phyloP scores from a whole-genome alignment of 2,888 invertebrate genomes.

The Priocnemis perturbator region DNA sequence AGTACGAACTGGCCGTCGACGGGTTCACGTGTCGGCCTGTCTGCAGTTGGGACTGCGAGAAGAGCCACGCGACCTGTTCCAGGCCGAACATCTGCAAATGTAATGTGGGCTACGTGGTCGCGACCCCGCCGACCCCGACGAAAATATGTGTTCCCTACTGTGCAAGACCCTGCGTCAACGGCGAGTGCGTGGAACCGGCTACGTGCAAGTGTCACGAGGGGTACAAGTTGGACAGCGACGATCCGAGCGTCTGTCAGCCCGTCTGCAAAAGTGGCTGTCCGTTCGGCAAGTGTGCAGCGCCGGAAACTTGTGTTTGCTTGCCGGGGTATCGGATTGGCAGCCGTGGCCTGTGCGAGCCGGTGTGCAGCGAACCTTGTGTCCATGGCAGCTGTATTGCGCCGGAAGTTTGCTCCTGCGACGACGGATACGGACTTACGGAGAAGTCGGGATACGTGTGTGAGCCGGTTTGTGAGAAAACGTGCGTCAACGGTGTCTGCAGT shows the following conservation, averaged over 20 bases:
- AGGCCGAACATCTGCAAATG: slow-evolving; percentile 81
- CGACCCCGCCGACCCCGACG: slow-evolving; percentile 2
- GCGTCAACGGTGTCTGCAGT: slow-evolving; percentile 76
- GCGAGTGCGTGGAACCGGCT: slow-evolving; percentile 63
- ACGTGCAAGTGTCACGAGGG: slow-evolving; percentile 69
- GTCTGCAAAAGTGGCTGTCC: slow-evolving; percentile 72
- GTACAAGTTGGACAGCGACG: slow-evolving; percentile 47
- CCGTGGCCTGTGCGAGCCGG: slow-evolving; percentile 69
- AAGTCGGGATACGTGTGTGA: slow-evolving; percentile 53
- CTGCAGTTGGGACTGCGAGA: slow-evolving; percentile 21
- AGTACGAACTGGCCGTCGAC: slow-evolving; percentile 46
- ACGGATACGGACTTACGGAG: slow-evolving; percentile 56
- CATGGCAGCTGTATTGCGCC: slow-evolving; percentile 58
- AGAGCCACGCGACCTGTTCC: slow-evolving; percentile 17
- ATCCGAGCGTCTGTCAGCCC: slow-evolving; percentile 55
- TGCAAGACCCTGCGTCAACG: slow-evolving; percentile 60
- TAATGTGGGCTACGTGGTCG: slow-evolving; percentile 76
- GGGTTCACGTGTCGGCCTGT: slow-evolving; percentile 14
- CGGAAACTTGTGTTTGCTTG: slow-evolving; percentile 66
- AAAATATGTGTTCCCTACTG: slow-evolving; percentile 71
- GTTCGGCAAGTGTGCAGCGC: slow-evolving; percentile 75
- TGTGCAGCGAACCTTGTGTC: slow-evolving; percentile 63
- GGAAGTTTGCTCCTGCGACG: slow-evolving; percentile 51
- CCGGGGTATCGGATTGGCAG: slow-evolving; percentile 63
- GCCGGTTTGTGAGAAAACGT: slow-evolving; percentile 69